Evolutionary conservation across 2,113 vertebrate species (phyloP), one percentile per base, ranked within the genome.

Genomic region (Lophura nycthemera): DNA sequence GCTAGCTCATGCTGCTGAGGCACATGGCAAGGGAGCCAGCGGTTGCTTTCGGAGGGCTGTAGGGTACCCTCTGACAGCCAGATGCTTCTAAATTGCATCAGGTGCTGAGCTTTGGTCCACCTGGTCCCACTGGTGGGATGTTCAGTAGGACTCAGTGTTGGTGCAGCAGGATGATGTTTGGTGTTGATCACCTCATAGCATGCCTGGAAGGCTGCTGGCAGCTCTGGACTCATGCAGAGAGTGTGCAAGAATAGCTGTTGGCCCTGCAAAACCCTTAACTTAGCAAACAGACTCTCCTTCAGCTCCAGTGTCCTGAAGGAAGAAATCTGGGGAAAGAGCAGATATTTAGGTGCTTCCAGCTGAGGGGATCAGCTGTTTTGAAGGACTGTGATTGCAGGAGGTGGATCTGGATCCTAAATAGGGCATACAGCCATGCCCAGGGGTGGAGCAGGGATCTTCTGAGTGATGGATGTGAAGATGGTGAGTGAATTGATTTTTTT

Each of bases 1-100:
- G 67, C 85, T 95, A 93, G 82, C 77, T 36, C 78, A 90, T 86
- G 59, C 40, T 79, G 22, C 48, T 25, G 59, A 83, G 57, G 70
- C 52, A 86, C 22, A 0, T 22, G 65, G 83, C 61, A 56, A n/a
- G 69, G 45, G 81, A 90, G 42, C 45, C 70, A 61, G 77, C 34
- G 52, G 83, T 25, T 21, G 34, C 42, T 92, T 92, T 54, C 1
- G 5, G 69, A 42, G 56, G 6, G 19, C 27, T 77, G 21, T 48
- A 56, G 56, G 21, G 25, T 8, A 5, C 27, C 18, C 19, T 19
- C 10, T 57, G 74, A 32, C 86, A 4, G 3, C 17, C 63, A 72
- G 66, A 43, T 64, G 54, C 72, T 89, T 43, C 66, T 45, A 45
- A 15, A 29, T 42, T 13, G 32, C 32, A 34, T 22, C 57, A 59